These are phyloP conservation scores for Condylostylus longicornis DNA, from an alignment of 1,140 invertebrate species.

Conservation along the genomic window DNA sequence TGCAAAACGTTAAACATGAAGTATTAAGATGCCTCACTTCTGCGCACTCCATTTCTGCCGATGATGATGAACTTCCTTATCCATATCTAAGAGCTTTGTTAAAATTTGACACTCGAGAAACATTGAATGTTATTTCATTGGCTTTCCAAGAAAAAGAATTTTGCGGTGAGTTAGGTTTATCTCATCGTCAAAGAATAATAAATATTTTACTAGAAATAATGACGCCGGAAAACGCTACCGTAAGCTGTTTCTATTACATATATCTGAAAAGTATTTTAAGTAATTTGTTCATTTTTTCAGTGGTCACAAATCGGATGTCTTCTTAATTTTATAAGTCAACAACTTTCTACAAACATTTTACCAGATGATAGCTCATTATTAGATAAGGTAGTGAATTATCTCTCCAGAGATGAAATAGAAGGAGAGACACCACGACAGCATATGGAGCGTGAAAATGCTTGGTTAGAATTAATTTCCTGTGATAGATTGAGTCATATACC, in stretches of 20 bases:
- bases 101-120: conserved; percentile 75
- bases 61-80: conserved; percentile 53
- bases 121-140: conserved; percentile 75
- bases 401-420: conserved; percentile 30
- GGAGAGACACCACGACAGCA: conserved; percentile 32
- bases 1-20: conserved; percentile 61
- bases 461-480: conserved; percentile 57
- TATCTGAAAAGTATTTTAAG: background rate
- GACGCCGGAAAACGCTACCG: conserved; percentile 51
- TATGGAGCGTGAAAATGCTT: conserved; percentile 63
- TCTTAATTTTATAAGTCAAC: conserved; percentile 35
- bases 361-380: conserved; percentile 30
- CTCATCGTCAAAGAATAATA: conserved; percentile 62
- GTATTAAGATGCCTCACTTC: conserved; percentile 45
- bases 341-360: conserved; percentile 33
- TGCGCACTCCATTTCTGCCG: conserved; percentile 51
- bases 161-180: conserved; percentile 50
- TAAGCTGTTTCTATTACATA: conserved; percentile 34
- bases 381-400: conserved; percentile 31
- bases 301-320: conserved; percentile 36
- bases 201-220: conserved; percentile 67
- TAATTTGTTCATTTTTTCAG: conserved; percentile 17
- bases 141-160: conserved; percentile 79
- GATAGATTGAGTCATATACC: conserved; percentile 47
- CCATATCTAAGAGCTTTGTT: conserved; percentile 68